phyloP scores from a whole-genome alignment of 2,113 vertebrate genomes.

The Aptenodytes patagonicus region DNA sequence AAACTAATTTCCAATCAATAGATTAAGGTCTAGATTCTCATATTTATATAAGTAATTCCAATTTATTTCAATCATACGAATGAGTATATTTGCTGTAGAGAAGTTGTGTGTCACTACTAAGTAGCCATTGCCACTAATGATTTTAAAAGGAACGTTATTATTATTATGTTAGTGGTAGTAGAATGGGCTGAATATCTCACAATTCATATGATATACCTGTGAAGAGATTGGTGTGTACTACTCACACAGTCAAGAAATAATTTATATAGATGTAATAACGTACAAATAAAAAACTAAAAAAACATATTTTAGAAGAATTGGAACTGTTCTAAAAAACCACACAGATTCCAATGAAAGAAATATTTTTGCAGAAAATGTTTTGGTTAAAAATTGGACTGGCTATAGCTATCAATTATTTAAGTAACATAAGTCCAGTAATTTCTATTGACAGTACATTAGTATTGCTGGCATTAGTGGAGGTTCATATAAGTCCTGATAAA shows the following conservation, averaged over 20 bases:
- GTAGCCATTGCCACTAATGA: neutral
- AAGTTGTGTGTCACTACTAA: neutral
- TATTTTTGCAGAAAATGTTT: neutral
- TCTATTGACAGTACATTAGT: neutral
- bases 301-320: neutral
- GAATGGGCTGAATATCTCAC: neutral
- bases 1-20: neutral
- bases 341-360: neutral
- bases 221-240: neutral
- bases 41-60: neutral
- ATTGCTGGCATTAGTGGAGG: neutral
- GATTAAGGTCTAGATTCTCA: neutral
- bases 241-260: neutral
- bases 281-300: neutral
- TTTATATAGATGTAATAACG: neutral
- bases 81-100: neutral
- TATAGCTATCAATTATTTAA: neutral
- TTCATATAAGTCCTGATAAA: neutral
- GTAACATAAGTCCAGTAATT: neutral
- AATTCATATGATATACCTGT: accelerated
- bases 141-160: neutral
- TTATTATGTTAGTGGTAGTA: neutral
- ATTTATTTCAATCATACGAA: neutral
- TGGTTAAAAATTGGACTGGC: neutral
- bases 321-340: neutral